Evolutionary conservation across 2,888 invertebrate genomes (phyloP), one percentile per base, ranked within the genome.

Genomic region (Volucella inanis): DNA sequence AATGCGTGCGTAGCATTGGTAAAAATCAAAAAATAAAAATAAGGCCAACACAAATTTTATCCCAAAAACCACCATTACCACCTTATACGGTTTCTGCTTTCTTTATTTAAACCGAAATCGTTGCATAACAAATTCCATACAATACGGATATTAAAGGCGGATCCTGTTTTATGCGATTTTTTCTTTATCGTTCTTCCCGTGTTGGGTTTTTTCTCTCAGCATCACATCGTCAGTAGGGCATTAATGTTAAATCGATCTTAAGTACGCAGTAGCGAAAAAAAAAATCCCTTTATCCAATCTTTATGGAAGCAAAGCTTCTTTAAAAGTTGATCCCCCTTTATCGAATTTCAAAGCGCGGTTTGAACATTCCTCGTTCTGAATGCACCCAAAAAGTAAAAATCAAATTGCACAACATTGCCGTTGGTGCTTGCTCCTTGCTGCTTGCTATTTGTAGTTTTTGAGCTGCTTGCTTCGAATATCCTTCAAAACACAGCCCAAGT

Each of bases 401-500:
- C 71, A 76, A 78, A 83, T 78, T 70, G 74, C 70, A 70, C 50
- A 59, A 64, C 83, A 77, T 77, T 62, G 67, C 31, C 6, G 31
- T 6, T 31, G 31, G 6, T 31, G 22, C 22, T 22, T 3, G 31
- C 6, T 31, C 0, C 31, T 31, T 49, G n/a, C 22, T 43, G 64
- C 49, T 65, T 65, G 75, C 18, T 41, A 12, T 14, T 47, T 12
- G 18, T 15, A 43, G 41, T 15, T 67, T 47, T 61, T 22, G 59
- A 67, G 67, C 71, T 61, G 47, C 64, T 70, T 31, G 14, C 62
- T 84, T 79, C 70, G 78, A 74, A 68, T 79, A 84, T 79, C 75
- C 38, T 79, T 80, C 80, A 85, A 80, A 85, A 76, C 79, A 85
- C 55, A 68, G 76, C 61, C 80, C 84, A 85, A 85, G 84, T 80